Percentiles rank a stretch among this genome's conserved stretches.
Conservation (phyloP, 2,797 vertebrate species). For the Gymnodraco acuticeps region DNA sequence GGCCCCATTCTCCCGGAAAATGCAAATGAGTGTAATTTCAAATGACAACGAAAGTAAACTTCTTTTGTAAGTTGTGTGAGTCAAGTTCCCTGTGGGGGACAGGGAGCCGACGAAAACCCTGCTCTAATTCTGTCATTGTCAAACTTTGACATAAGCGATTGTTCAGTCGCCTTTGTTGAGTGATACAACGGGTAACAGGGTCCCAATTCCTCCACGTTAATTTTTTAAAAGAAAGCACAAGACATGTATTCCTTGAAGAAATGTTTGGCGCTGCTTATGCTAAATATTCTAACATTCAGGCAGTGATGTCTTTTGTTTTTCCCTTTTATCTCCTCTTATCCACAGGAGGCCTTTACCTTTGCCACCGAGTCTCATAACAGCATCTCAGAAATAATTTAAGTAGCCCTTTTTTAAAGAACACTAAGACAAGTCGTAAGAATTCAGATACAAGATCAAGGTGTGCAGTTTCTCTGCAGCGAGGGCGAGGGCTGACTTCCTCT, state of each 20-base stretch:
- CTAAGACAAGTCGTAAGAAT: conserved; percentile 69
- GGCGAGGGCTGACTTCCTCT: conserved; percentile 37
- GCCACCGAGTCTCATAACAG: conserved; percentile 64
- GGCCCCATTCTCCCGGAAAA: conserved; percentile 67
- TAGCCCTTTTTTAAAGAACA: conserved; percentile 63
- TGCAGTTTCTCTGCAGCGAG: conserved; percentile 34
- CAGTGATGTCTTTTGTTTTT: conserved; percentile 76
- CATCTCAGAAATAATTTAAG: conserved; percentile 78
- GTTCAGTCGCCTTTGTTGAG: conserved; percentile 82
- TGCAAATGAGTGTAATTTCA: conserved; percentile 83
- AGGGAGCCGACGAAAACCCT: conserved; percentile 73
- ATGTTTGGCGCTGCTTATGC: conserved; percentile 80
- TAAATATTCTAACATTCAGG: conserved; percentile 81
- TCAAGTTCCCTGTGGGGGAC: conserved; percentile 78
- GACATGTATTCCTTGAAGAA: conserved; percentile 82
- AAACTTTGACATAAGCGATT: conserved; percentile 84
- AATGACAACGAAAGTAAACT: conserved; percentile 84
- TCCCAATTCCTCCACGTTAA: conserved; percentile 74
- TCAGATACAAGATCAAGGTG: conserved; percentile 76
- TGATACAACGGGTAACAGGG: conserved; percentile 68
- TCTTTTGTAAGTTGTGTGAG: conserved; percentile 73
- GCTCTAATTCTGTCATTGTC: conserved; percentile 88
- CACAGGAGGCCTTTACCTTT: conserved; percentile 82
- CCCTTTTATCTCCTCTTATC: conserved; percentile 77
- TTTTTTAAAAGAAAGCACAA: conserved; percentile 77